Evolutionary conservation across 2,888 invertebrate genomes (phyloP), one percentile per base, ranked within the genome.

Genomic region (Lydus trimaculatus): DNA sequence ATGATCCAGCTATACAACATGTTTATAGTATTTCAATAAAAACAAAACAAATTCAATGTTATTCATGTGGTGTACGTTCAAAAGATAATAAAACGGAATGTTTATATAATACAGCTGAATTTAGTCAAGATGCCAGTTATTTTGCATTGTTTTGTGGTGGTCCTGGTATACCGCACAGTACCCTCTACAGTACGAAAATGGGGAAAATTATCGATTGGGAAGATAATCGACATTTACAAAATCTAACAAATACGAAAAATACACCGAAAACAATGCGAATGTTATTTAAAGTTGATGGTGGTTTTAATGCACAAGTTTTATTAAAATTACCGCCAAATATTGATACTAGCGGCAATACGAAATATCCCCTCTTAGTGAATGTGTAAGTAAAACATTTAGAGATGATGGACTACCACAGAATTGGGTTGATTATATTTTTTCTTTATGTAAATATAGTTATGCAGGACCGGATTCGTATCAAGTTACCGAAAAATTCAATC

Each of bases 401-500:
- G n/a, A n/a, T n/a, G n/a, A n/a, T n/a, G n/a, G n/a, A n/a, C n/a
- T n/a, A n/a, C n/a, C n/a, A n/a, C n/a, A n/a, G n/a, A n/a, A n/a
- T n/a, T n/a, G n/a, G n/a, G n/a, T n/a, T n/a, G n/a, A n/a, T n/a
- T n/a, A n/a, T n/a, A n/a, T n/a, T n/a, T n/a, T n/a, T n/a, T n/a
- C n/a, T n/a, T n/a, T n/a, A n/a, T n/a, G n/a, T n/a, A n/a, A n/a
- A n/a, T n/a, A n/a, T n/a, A 95, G 95, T 6, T 96, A 98, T 83
- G 98, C 93, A 5, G 98, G 98, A 6, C 98, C 98, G 0, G 95
- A 95, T 79, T 92, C 95, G 0, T 93, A 92, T 79, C 89, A 92
- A 79, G 97, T 97, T 8, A 90, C 91, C 0, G 92, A 95, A 78
- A 91, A 91, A 80, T 98, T 94, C 89, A 88, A 87, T 72, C 82